Conservation (phyloP, 2,888 invertebrate genomes). For the Sericinus montela region DNA sequence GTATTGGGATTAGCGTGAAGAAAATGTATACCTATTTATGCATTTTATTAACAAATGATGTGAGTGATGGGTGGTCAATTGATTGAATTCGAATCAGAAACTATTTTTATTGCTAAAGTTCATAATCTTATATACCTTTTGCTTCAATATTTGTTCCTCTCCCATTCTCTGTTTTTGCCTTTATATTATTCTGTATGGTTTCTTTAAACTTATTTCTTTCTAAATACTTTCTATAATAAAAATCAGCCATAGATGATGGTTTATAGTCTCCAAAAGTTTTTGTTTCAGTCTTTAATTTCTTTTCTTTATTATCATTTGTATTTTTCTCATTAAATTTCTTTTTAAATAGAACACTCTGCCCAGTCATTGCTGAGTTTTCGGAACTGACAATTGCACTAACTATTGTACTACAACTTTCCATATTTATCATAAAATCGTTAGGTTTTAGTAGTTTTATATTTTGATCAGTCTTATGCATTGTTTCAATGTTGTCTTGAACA, state of each 20-base stretch:
- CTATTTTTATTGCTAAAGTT: too few relatives aligned
- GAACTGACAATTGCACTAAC: conserved; percentile 4
- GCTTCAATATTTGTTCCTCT: conserved; percentile 32
- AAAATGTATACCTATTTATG: too few relatives aligned
- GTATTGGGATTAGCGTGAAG: too few relatives aligned
- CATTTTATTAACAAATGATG: too few relatives aligned
- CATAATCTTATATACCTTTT: conserved; percentile 33
- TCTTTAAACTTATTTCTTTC: conserved; percentile 33
- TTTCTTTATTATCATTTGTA: background rate
- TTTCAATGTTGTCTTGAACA: too few relatives aligned
- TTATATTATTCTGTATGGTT: conserved; percentile 28
- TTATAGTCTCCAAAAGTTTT: conserved; percentile 1
- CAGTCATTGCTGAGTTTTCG: conserved; percentile 10
- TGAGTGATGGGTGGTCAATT: too few relatives aligned
- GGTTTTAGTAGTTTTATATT: conserved; percentile 32
- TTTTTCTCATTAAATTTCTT: conserved; percentile 21
- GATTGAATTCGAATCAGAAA: too few relatives aligned
- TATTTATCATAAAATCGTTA: conserved; percentile 28
- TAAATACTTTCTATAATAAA: conserved; percentile 43
- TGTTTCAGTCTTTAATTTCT: background rate
- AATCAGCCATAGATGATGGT: conserved; percentile 40
- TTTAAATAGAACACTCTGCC: conserved; percentile 28
- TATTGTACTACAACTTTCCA: background rate
- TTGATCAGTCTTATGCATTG: background rate
- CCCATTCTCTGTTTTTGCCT: background rate